phyloP scores from a whole-genome alignment of 2,888 invertebrate genomes.

The Mesochorus sp. region DNA sequence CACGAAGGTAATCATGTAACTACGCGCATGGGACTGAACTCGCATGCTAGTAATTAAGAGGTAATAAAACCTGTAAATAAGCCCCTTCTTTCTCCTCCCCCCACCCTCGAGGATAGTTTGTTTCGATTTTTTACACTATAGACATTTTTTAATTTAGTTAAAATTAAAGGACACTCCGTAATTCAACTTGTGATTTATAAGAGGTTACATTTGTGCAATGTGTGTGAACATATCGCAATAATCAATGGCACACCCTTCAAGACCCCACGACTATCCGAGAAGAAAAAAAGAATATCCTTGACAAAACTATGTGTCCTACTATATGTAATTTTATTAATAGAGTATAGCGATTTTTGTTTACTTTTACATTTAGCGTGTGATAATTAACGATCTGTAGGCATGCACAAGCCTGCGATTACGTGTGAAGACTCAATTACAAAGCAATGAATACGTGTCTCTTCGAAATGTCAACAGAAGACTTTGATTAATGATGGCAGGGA shows the following conservation, averaged over 20 bases:
- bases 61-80: no score
- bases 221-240: neutral
- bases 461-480: neutral
- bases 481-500: neutral
- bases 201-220: neutral
- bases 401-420: slow-evolving; percentile 1
- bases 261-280: neutral
- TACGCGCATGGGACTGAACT: no score
- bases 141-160: no score
- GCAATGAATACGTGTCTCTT: neutral
- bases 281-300: neutral
- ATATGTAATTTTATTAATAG: neutral
- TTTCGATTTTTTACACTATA: no score
- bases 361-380: neutral
- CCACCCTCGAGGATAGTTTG: no score
- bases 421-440: neutral
- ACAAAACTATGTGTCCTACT: neutral
- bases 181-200: no score
- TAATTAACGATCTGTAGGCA: neutral
- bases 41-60: no score
- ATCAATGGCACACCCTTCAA: slow-evolving; percentile 10
- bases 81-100: no score
- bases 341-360: neutral
- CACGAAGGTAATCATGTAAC: no score
- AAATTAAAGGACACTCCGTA: no score